These are phyloP conservation scores for Serrognathus titanus DNA, from an alignment of 2,888 invertebrate genomes.

Conservation along the genomic window DNA sequence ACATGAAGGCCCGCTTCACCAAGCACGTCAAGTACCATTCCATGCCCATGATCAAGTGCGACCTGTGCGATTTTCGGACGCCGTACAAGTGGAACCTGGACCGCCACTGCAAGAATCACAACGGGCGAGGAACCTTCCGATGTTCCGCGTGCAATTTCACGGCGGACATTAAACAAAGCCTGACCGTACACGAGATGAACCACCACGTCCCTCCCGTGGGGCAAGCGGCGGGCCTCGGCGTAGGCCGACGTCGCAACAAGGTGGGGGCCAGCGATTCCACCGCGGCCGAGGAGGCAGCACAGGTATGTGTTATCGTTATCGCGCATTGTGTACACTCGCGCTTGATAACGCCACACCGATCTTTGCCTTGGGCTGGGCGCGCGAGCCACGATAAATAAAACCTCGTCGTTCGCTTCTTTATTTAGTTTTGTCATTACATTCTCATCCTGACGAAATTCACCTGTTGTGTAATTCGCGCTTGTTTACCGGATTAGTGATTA, in stretches of 20 bases:
- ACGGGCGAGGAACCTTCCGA: constrained; percentile 76
- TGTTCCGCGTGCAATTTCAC: constrained; percentile 88
- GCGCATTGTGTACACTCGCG: constrained; percentile 24
- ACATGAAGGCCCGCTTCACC: constrained; percentile 83
- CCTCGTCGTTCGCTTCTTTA: too few species aligned
- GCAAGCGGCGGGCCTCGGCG: constrained; percentile 57
- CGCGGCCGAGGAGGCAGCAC: constrained; percentile 44
- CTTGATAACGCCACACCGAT: constrained; percentile 28
- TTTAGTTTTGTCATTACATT: constrained; percentile 20
- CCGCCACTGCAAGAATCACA: constrained; percentile 89
- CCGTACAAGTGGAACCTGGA: constrained; percentile 93
- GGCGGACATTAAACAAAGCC: constrained; percentile 86
- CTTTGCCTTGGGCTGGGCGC: constrained; percentile 28
- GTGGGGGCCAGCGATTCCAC: constrained; percentile 69
- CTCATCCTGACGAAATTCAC: constrained; percentile 4
- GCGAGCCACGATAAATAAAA: constrained; percentile 15
- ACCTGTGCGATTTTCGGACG: constrained; percentile 88
- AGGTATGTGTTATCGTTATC: constrained; percentile 21
- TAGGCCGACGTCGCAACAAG: constrained; percentile 64
- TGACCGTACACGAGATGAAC: constrained; percentile 89
- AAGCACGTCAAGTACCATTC: constrained; percentile 93
- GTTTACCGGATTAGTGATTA: not conserved
- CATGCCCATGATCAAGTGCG: constrained; percentile 93
- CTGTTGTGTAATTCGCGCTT: constrained; percentile 5
- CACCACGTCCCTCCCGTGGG: constrained; percentile 81